Base-by-base conservation (phyloP, 37 sponge, comb jelly and placozoan genomes). In the Hexactinellida sp. region DNA sequence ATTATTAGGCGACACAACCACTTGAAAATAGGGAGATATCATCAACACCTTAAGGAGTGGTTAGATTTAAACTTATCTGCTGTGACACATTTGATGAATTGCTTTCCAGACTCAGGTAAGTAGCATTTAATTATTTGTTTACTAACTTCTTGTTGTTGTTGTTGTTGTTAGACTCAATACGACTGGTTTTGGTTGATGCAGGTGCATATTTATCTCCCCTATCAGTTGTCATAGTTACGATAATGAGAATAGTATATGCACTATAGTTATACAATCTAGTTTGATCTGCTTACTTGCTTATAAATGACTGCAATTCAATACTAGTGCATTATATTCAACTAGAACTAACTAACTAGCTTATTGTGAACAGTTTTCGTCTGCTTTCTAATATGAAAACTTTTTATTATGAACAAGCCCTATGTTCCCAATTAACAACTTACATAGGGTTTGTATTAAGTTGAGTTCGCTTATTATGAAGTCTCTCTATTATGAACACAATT, bases 101-200 rank as follows among this genome's bases (percentile, higher is more conserved):
- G 94, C 85, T 96, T 94, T 85, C 97, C 97, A 34, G 93, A 91
- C n/a, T 90, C 91, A 85, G 92, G 92, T 82, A 94, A 94, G 24
- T 47, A 16, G 9, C 52, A 47, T 47, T n/a, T n/a, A n/a, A n/a
- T n/a, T n/a, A n/a, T n/a, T n/a, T n/a, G n/a, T n/a, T n/a, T n/a
- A n/a, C n/a, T n/a, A n/a, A n/a, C n/a, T n/a, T n/a, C n/a, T n/a
- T n/a, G n/a, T 13, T 41, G 47, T 13, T 41, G 47, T 41, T 41
- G 13, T 41, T 41, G 10, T 41, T 13, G 5, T 41, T 13, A 16
- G 47, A 16, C 13, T 41, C 47, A n/a, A n/a, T 41, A 13, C 13
- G 47, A 41, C 5, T 41, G 10, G 47, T 13, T 10, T 63, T 28
- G 3, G 76, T 41, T 16, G 10, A 41, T 5, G 5, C 13, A 47